Percentiles rank a stretch among this genome's conserved stretches.
phyloP scores from a whole-genome alignment of 1,140 invertebrate species.

The Papilio dardanus region DNA sequence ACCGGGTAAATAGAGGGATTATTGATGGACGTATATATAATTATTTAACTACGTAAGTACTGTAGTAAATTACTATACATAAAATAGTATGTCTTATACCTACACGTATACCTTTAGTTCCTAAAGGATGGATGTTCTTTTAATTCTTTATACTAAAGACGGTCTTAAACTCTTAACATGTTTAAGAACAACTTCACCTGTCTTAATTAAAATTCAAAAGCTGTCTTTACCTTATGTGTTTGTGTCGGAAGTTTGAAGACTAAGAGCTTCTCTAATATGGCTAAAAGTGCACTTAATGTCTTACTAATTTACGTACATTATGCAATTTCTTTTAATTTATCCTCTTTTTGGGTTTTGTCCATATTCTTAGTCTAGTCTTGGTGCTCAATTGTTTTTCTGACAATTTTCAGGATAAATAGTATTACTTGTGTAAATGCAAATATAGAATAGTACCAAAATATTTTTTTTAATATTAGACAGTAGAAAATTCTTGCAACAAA shows the following conservation, averaged over 20 bases:
- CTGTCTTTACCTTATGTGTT: constrained; percentile 22
- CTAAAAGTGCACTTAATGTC: not conserved
- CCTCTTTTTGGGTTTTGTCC: not conserved
- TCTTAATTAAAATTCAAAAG: constrained; percentile 24
- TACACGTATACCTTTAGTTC: not conserved
- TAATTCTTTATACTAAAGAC: not conserved
- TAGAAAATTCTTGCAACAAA: too few relatives aligned
- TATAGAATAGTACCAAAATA: too few relatives aligned
- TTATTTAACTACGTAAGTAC: not conserved
- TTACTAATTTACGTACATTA: not conserved
- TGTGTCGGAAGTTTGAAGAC: constrained; percentile 14
- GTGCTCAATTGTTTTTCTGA: not conserved
- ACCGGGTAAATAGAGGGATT: too few relatives aligned
- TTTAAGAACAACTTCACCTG: constrained; percentile 7
- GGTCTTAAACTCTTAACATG: not conserved
- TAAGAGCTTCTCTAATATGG: not conserved
- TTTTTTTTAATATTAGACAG: too few relatives aligned
- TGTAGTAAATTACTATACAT: not conserved
- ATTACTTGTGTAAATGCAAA: too few relatives aligned
- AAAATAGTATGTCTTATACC: not conserved
- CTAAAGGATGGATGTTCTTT: not conserved
- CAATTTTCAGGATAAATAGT: too few relatives aligned
- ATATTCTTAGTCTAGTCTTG: not conserved
- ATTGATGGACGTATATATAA: too few relatives aligned
- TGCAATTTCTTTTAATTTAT: not conserved